Conservation (phyloP, 2,113 vertebrate genomes). For the Myrmophylax atrothorax region DNA sequence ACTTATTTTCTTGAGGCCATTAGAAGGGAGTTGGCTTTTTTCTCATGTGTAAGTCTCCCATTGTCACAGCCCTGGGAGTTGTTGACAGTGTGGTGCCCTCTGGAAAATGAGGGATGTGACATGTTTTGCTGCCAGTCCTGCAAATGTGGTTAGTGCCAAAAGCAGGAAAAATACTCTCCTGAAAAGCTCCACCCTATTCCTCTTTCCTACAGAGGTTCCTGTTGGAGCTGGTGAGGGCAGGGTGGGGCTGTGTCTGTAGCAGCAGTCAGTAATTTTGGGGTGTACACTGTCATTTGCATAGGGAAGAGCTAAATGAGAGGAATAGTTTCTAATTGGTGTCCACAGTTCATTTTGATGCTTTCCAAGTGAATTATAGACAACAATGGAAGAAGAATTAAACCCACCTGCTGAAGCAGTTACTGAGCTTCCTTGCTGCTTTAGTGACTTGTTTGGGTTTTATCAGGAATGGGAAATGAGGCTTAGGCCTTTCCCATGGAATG, state of each 20-base stretch:
- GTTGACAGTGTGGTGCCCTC: background rate
- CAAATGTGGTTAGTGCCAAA: background rate
- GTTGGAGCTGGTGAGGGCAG: background rate
- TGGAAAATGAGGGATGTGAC: background rate
- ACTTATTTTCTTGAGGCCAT: background rate
- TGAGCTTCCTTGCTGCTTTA: background rate
- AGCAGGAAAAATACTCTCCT: background rate
- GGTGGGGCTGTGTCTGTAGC: background rate
- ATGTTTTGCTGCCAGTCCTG: background rate
- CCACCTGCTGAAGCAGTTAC: background rate
- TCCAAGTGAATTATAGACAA: background rate
- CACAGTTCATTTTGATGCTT: background rate
- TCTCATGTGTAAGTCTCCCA: accelerated
- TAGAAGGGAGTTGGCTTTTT: background rate
- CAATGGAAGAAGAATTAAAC: background rate
- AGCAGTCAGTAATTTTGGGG: background rate
- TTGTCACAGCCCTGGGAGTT: background rate
- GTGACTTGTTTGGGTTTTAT: background rate
- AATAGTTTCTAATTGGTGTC: background rate
- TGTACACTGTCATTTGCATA: background rate
- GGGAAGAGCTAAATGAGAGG: background rate
- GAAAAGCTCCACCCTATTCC: background rate
- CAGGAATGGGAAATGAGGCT: background rate
- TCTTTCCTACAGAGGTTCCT: background rate
- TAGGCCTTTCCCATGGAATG: background rate